Percentiles rank a stretch among this genome's conserved stretches.
phyloP scores from a whole-genome alignment of 2,888 invertebrate species.

The Scelioninae gen. 2 region DNA sequence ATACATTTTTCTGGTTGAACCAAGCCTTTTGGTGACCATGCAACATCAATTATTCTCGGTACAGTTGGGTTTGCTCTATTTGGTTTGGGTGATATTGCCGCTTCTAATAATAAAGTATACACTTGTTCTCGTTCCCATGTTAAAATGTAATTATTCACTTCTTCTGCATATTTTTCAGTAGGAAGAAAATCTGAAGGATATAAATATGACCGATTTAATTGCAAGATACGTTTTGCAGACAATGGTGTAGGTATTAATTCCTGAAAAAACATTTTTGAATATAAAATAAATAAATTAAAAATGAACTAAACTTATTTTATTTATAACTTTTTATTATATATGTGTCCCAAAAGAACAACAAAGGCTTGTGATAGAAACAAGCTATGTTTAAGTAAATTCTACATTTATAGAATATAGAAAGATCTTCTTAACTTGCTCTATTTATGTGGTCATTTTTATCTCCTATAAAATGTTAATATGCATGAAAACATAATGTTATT shows the following conservation, averaged over 20 bases:
- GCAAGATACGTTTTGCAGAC: constrained; percentile 64
- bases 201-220: constrained; percentile 69
- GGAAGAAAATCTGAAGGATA: constrained; percentile 67
- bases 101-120: constrained; percentile 67
- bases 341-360: too few species aligned
- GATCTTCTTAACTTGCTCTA: too few species aligned
- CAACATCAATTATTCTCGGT: constrained; percentile 64
- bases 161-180: constrained; percentile 56
- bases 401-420: too few species aligned
- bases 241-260: constrained; percentile 70
- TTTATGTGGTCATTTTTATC: too few species aligned
- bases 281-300: background rate
- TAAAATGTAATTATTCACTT: constrained; percentile 62
- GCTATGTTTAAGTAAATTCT: too few species aligned
- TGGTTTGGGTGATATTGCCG: constrained; percentile 67
- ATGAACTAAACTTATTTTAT: too few species aligned
- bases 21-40: constrained; percentile 71
- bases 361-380: too few species aligned
- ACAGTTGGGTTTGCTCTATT: constrained; percentile 59
- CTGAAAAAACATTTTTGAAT: constrained; percentile 64
- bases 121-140: constrained; percentile 66
- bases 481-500: too few species aligned
- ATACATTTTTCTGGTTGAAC: constrained; percentile 67
- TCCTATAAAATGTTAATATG: too few species aligned
- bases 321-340: too few species aligned